These are phyloP conservation scores for Psix sp. DNA, from an alignment of 1,140 invertebrate genomes.

Conservation along the genomic window DNA sequence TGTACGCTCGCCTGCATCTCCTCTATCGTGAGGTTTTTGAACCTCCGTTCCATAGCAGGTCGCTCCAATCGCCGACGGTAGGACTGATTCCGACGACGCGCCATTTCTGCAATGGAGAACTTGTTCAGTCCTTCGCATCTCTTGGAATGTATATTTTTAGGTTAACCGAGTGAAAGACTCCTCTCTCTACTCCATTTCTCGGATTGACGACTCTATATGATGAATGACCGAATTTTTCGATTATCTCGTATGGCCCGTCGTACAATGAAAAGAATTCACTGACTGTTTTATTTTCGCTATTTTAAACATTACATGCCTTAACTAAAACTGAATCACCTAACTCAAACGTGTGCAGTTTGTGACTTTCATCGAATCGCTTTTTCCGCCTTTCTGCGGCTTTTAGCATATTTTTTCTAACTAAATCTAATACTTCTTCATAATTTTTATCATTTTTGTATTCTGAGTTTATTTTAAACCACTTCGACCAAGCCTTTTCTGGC, in stretches of 20 bases:
- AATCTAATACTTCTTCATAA: not conserved
- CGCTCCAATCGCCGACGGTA: too few species aligned
- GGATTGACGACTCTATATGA: not conserved
- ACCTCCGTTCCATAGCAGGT: too few species aligned
- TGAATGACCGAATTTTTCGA: not conserved
- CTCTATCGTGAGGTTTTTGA: too few species aligned
- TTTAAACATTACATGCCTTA: constrained; percentile 6
- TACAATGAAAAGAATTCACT: constrained; percentile 10
- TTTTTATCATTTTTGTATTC: not conserved
- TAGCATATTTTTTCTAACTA: not conserved
- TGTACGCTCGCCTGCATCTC: too few species aligned
- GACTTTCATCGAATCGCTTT: not conserved
- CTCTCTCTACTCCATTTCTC: too few species aligned
- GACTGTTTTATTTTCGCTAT: not conserved
- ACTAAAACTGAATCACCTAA: constrained; percentile 6
- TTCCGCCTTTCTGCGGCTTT: not conserved
- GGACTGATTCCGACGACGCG: too few species aligned
- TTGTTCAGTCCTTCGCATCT: too few species aligned
- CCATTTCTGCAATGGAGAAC: too few species aligned
- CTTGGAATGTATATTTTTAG: too few species aligned
- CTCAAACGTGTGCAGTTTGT: constrained; percentile 1
- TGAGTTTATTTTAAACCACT: constrained; percentile 3
- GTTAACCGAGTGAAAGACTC: too few species aligned
- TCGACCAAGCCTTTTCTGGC: constrained; percentile 6
- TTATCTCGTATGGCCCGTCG: constrained; percentile 16